Evolutionary conservation across 2,113 vertebrate genomes (phyloP), one percentile per base, ranked within the genome.

Genomic region (Pygoscelis antarcticus): DNA sequence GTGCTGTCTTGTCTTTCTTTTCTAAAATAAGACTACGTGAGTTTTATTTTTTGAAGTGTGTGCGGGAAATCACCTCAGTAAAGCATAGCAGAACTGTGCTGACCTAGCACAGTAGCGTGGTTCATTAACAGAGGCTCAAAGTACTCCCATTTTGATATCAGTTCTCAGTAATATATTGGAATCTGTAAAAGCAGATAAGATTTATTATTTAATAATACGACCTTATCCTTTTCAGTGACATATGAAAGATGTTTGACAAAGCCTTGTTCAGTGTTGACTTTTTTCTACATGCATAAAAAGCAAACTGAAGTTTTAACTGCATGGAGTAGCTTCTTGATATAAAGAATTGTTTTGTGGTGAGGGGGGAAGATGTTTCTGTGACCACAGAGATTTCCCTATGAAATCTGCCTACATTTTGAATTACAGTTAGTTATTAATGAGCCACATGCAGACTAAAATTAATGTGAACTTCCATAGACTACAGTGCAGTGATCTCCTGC

Each of bases 401-500:
- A 93, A 89, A 70, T 95, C 75, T 90, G 29, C 75, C 65, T 88
- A 11, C 64, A 17, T 96, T 94, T 89, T 96, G 70, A 95, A 70
- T 78, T 91, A 44, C 40, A 60, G 61, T 80, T 95, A 70, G 84
- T 96, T 97, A 88, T 95, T 97, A 96, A 97, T 81, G 82, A 97
- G 40, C 36, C 65, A 69, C 27, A 68, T 51, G 60, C 57, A 80
- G 82, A 86, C 47, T 87, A 60, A 92, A 89, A 87, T 96, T 72
- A 68, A 95, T 89, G 11, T 93, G 44, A 44, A 95, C 38, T 89
- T 94, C 83, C 11, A 6, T 44, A 83, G 69, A 88, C 89, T 80
- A 60, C 30, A 65, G n/a, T 38, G 57, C 9, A 55, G 16, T 23
- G 21, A 30, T 81, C 58, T 62, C 84, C 75, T 2, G 1, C 75